A percentile compares a stretch with the other conserved stretches of the same genome.
Evolutionary conservation across 2,797 vertebrate species (phyloP).

Genomic region (Fistularia commersonii): DNA sequence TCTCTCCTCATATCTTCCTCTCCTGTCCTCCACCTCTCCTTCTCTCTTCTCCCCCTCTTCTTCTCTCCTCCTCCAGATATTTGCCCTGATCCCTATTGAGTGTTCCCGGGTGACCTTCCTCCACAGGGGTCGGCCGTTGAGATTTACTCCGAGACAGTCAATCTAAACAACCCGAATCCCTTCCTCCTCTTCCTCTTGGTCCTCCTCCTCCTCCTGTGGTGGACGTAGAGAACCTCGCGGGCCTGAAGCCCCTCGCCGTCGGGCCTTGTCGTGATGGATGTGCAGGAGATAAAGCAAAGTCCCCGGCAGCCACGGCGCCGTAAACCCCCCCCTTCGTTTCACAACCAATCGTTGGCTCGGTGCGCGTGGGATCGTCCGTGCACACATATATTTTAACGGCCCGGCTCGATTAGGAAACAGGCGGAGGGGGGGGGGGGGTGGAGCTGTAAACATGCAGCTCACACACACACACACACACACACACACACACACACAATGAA

Average conservation of each 20-base stretch:
- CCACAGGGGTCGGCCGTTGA: slow-evolving; percentile 58
- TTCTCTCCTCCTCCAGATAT: slow-evolving; percentile 58
- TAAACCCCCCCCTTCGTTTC: slow-evolving; percentile 52
- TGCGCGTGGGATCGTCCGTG: slow-evolving; percentile 23
- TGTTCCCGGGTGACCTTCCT: slow-evolving; percentile 76
- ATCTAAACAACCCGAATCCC: slow-evolving; percentile 77
- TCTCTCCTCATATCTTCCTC: too few relatives aligned
- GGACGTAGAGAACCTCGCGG: too few relatives aligned
- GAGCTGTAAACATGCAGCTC: slow-evolving; percentile 15
- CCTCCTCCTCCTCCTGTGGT: slow-evolving; percentile 3
- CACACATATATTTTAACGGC: slow-evolving; percentile 46
- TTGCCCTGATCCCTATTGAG: slow-evolving; percentile 79
- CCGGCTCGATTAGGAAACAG: slow-evolving; percentile 23
- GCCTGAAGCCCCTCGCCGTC: slow-evolving; percentile 54
- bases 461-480: slow-evolving; percentile 7
- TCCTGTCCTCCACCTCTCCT: too few relatives aligned
- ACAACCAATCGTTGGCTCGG: slow-evolving; percentile 37
- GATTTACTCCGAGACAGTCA: slow-evolving; percentile 75
- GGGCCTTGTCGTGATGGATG: slow-evolving; percentile 67
- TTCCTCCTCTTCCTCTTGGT: slow-evolving; percentile 49
- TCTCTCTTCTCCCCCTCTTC: too few relatives aligned
- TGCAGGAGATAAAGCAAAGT: slow-evolving; percentile 62
- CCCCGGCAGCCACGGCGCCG: slow-evolving; percentile 32
- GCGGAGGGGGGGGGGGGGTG: slow-evolving; percentile 10
- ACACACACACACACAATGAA: slow-evolving; percentile 27